Conservation (phyloP, 2,113 vertebrate species). For the Oncorhynchus mykiss region DNA sequence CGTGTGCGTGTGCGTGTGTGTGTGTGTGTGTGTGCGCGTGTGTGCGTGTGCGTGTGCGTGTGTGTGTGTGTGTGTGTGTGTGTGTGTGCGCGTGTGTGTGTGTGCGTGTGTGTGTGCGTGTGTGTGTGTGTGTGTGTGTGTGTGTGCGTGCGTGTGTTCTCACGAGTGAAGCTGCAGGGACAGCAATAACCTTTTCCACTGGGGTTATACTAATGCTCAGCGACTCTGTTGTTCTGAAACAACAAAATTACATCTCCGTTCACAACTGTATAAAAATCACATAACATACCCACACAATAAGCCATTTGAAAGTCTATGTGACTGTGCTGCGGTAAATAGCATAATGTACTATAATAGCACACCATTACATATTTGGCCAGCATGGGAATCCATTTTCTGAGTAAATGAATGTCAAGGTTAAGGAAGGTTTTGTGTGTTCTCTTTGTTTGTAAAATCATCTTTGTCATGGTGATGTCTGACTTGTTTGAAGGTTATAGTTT, state of each 20-base stretch:
- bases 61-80: neutral
- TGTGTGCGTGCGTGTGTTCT: constrained; percentile 14
- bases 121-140: constrained; percentile 12
- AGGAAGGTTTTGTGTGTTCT: neutral
- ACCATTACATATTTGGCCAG: constrained; percentile 15
- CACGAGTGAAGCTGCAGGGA: constrained; percentile 27
- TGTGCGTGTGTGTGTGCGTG: constrained; percentile 30
- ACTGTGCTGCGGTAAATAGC: neutral
- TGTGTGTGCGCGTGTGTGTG: constrained; percentile 22
- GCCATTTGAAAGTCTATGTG: constrained; percentile 46
- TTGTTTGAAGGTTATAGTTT: too few species aligned
- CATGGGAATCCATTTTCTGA: neutral
- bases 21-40: constrained; percentile 9
- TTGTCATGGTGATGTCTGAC: too few species aligned
- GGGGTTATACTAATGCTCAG: constrained; percentile 59
- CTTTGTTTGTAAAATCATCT: too few species aligned
- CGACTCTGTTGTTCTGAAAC: constrained; percentile 66
- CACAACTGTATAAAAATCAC: constrained; percentile 37
- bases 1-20: neutral
- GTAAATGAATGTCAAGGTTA: neutral
- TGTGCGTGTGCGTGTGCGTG: constrained; percentile 18
- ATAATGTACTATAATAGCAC: constrained; percentile 30
- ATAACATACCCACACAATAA: constrained; percentile 44
- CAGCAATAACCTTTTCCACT: constrained; percentile 49
- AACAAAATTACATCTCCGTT: constrained; percentile 64